phyloP scores from a whole-genome alignment of 1,140 invertebrate genomes.

The Nasonia giraulti region DNA sequence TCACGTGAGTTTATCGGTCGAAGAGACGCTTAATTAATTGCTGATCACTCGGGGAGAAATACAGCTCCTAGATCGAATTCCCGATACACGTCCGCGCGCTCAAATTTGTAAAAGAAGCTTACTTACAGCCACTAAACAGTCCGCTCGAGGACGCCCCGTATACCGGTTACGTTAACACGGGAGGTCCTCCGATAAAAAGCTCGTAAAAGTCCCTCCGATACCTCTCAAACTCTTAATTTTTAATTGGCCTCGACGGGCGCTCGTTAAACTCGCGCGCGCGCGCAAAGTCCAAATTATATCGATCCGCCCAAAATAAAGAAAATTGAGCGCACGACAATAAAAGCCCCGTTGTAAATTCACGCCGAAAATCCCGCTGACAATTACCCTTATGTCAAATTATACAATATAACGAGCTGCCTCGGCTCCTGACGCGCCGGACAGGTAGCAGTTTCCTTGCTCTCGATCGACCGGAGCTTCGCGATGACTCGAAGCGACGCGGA shows the following conservation, averaged over 20 bases:
- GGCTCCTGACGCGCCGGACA: background rate
- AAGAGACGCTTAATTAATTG: no score
- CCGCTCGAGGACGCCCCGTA: background rate
- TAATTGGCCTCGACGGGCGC: background rate
- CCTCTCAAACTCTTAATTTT: background rate
- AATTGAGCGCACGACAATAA: background rate
- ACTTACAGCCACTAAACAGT: background rate
- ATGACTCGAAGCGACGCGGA: slow-evolving; percentile 15
- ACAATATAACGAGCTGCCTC: background rate
- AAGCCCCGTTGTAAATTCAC: background rate
- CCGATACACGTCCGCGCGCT: no score
- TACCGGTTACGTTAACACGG: no score
- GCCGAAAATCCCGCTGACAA: background rate
- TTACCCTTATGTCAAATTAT: slow-evolving; percentile 5
- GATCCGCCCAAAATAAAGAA: background rate
- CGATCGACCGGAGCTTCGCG: background rate
- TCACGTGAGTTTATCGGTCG: no score
- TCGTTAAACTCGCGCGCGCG: background rate
- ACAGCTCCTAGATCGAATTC: no score
- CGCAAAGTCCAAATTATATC: no score
- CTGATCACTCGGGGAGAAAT: no score
- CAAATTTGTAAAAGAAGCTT: background rate
- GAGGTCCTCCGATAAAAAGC: slow-evolving; percentile 35
- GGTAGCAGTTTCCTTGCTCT: slow-evolving; percentile 24
- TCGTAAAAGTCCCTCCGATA: slow-evolving; percentile 24